A percentile compares a stretch with the other conserved stretches of the same genome.
Conservation (phyloP, 2,797 vertebrate species). For the Microctenopoma stevenorrisi region DNA sequence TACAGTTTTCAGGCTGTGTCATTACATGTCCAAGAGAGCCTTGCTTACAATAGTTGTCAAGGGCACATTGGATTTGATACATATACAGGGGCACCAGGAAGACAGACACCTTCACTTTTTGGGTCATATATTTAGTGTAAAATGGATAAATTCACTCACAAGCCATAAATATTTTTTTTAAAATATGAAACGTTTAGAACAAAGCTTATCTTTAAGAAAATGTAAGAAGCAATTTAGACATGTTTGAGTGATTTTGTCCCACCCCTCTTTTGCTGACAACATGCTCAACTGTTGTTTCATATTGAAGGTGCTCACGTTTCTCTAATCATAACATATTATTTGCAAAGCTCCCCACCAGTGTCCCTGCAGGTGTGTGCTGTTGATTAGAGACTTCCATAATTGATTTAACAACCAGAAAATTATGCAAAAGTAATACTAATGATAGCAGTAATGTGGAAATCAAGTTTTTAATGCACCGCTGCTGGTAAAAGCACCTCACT, state of each 20-base stretch:
- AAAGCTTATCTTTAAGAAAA: not conserved
- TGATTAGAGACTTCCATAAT: constrained; percentile 59
- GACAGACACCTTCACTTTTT: not conserved
- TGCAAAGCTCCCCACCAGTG: constrained; percentile 34
- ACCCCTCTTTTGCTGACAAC: not conserved
- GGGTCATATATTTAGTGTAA: not conserved
- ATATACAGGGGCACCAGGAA: constrained; percentile 10
- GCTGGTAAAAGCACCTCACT: constrained; percentile 6
- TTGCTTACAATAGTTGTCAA: constrained; percentile 63
- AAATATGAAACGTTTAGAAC: not conserved
- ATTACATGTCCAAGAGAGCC: constrained; percentile 49
- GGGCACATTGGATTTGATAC: constrained; percentile 48
- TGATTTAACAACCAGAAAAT: constrained; percentile 56
- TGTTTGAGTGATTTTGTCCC: constrained; percentile 8
- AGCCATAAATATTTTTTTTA: no score
- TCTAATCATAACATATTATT: constrained; percentile 54
- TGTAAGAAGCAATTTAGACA: not conserved
- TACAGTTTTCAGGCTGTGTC: constrained; percentile 51
- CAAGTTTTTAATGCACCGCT: constrained; percentile 30
- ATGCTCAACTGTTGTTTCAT: constrained; percentile 33
- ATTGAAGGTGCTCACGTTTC: constrained; percentile 24
- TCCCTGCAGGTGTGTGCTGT: constrained; percentile 50
- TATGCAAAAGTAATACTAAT: constrained; percentile 50
- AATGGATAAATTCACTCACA: no score
- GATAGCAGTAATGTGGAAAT: constrained; percentile 43